Base-by-base conservation (phyloP, 2,113 vertebrate species). In the Bubo bubo region DNA sequence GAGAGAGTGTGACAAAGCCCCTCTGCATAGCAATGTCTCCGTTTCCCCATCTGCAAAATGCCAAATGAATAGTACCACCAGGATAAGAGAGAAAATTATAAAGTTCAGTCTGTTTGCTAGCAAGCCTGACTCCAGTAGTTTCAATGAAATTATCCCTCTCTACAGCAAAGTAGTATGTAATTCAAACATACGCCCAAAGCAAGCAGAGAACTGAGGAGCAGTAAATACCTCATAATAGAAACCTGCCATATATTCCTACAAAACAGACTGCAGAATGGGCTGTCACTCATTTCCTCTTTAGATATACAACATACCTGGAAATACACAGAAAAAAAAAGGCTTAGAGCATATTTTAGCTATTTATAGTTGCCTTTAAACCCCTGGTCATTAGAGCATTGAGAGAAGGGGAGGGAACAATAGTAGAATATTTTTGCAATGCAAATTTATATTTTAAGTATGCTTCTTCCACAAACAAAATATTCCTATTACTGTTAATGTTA, bases 201-300 rank as follows among this genome's bases (percentile, higher is more conserved):
- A 37, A 94, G 73, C 73, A 66, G 26, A 72, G 74, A 95, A 93
- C 4, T 89, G 84, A 91, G 43, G 34, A 95, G 41, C 73, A 90
- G 74, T 89, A 95, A 95, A 96, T 89, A 86, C 26, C 53, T 95
- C 37, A 37, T 86, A 95, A 95, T 66, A 89, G 86, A 94, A 94
- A 82, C 58, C 41, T 62, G 62, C 55, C 62, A 79, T 90, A 90
- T 91, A 91, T 94, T 93, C 53, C 66, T 63, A 24, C 53, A 93
- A 87, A 97, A 70, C 27, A 82, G 49, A 52, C 58, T 94, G 41
- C 70, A 88, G 84, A 58, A 73, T 56, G 41, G 13, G 18, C 49
- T 88, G 92, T 87, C 88, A 87, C 45, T 97, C 76, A 63, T 82
- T 95, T 90, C 43, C 30, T 68, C 35, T 62, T 84, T 63, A 83